Evolutionary conservation across 2,113 vertebrate species (phyloP), one percentile per base, ranked within the genome.

Genomic region (Corythornis madagascariensis): DNA sequence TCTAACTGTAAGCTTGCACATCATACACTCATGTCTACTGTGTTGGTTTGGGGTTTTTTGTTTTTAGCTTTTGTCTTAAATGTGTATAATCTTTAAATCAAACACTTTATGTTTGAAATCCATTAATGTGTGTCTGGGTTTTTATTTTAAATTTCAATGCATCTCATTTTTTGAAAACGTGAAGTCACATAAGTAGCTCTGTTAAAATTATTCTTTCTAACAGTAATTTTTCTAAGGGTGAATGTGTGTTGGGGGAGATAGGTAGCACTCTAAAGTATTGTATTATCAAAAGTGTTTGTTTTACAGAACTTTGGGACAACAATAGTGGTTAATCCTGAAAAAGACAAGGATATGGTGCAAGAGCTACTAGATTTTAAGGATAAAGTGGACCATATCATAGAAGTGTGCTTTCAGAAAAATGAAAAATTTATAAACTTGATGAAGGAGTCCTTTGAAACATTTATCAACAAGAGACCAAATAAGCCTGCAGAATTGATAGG

Each of bases 311-410:
- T 98, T 94, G 98, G 98, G 85, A 98, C 97, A 88, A 97, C 98
- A 29, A 98, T 98, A 78, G 98, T 98, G 91, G 97, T 98, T 93
- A 98, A 98, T 75, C 98, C 98, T 86, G 98, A 98, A 94, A 98
- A 98, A 60, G 98, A 98, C 91, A 98, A 98, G 91, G 98, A 98
- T 91, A 98, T 98, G 98, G 98, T 98, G 40, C 98, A 98, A 92
- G 98, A 98, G 74, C 97, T 98, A 81, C 96, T 98, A 96, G 98
- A 98, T 93, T 98, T 98, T 94, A 98, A 98, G 96, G 98, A 98
- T 96, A 98, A 98, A 83, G 98, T 98, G 90, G 98, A 98, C 96
- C 97, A 97, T 59, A 98, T 98, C 92, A 97, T 98, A 63, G 98
- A 98, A 90, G 97, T 98, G 52, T 98, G 98, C 97, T 98, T 98